Base-by-base conservation (phyloP, 2,113 vertebrate genomes). In the Chamaetylas fuelleborni region DNA sequence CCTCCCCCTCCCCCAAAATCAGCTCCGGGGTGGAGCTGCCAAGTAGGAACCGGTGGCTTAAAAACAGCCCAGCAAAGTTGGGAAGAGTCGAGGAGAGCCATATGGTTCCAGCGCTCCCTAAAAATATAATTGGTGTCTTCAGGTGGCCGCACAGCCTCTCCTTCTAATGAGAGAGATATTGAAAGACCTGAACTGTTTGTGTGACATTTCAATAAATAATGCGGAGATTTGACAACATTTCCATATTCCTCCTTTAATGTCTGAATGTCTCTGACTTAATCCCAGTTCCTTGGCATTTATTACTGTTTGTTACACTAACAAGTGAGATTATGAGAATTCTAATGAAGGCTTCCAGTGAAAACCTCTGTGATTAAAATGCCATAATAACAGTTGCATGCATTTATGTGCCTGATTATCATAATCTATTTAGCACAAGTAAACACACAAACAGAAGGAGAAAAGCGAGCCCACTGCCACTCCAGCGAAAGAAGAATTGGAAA, bases 271-370 rank as follows among this genome's bases (percentile, higher is more conserved):
- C 97, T 97, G 97, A 97, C 98, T 98, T 98, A 98, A 98, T 98
- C 98, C 98, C 96, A 97, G 98, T 98, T 98, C 97, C 97, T 97
- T 97, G 98, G 98, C 98, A 98, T 98, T 99, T 98, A 98, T 98
- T 98, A 97, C 98, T 98, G 98, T 99, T 99, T 98, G 98, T 98
- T 98, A 98, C 98, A 98, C 98, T 98, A 98, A 98, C 98, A 98
- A 98, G 98, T 98, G 97, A 99, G 98, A 99, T 99, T 99, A 99
- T 97, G 98, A 98, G 99, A 99, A 99, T 99, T 97, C 98, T 99
- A 99, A 99, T 99, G 98, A 99, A 99, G 98, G 97, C 98, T 98
- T 96, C 96, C 98, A 95, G 97, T 93, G 98, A 98, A 98, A 98
- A 98, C 98, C 97, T 98, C 97, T 98, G 98, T 98, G 98, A 99